Evolutionary conservation across 1,140 invertebrate species (phyloP).

Genomic region (Euura saliciscinereae): DNA sequence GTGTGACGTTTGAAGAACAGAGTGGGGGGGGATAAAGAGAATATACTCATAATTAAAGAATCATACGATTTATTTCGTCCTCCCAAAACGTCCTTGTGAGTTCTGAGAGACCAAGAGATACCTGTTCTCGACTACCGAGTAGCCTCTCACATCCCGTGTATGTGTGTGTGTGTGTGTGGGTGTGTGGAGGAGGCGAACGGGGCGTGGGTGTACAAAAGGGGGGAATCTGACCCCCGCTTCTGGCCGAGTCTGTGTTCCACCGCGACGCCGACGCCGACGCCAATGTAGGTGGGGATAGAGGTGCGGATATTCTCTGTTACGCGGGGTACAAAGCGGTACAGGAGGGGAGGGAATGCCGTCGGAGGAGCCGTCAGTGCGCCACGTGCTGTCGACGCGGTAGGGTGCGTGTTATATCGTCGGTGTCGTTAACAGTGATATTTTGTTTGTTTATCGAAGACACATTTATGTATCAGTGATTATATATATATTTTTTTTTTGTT

Average conservation of each 20-base stretch:
- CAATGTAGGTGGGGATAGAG: background rate
- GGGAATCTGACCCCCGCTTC: background rate
- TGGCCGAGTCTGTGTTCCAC: background rate
- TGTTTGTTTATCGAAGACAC: background rate
- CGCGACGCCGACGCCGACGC: constrained; percentile 5
- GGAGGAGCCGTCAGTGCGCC: constrained; percentile 56
- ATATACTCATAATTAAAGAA: no score
- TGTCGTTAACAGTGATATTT: background rate
- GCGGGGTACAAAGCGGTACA: constrained; percentile 21
- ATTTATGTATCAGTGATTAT: no score
- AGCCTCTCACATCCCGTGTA: no score
- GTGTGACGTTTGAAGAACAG: background rate
- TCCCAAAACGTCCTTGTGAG: no score
- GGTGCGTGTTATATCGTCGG: constrained; percentile 39
- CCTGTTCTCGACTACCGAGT: background rate
- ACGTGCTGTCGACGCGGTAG: constrained; percentile 56
- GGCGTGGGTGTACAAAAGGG: background rate
- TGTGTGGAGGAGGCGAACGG: constrained; percentile 24
- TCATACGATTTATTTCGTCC: no score
- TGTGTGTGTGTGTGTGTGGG: background rate
- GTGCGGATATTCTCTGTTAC: background rate
- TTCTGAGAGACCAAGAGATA: background rate
- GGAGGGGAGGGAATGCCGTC: constrained; percentile 35
- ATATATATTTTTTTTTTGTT: no score
- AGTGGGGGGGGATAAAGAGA: background rate